These are phyloP conservation scores for Anguilla marmorata DNA, from an alignment of 2,797 vertebrate species.

Conservation along the genomic window DNA sequence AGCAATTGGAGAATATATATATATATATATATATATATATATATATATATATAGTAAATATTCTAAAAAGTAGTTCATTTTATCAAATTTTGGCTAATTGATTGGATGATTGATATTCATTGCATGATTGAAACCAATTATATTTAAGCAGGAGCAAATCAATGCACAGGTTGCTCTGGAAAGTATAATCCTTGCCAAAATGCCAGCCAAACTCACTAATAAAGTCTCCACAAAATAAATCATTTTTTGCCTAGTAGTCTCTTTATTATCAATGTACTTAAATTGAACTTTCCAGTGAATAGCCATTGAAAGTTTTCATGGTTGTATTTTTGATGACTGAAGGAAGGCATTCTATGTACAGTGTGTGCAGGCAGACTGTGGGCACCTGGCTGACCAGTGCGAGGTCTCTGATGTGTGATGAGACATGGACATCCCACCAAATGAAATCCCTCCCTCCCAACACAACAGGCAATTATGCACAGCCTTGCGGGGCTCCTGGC, in stretches of 20 bases:
- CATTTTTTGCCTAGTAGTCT: background rate
- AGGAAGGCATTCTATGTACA: background rate
- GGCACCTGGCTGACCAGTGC: background rate
- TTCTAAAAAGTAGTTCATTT: too few relatives aligned
- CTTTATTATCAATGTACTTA: background rate
- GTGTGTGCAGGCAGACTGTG: background rate
- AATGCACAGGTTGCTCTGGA: too few relatives aligned
- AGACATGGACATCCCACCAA: background rate
- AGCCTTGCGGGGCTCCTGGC: background rate
- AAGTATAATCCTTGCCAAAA: too few relatives aligned
- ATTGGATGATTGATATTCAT: too few relatives aligned
- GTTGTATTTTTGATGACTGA: background rate
- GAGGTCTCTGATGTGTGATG: background rate
- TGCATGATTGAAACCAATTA: too few relatives aligned
- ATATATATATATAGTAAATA: too few relatives aligned
- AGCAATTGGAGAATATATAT: too few relatives aligned
- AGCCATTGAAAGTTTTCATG: background rate
- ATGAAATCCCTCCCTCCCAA: background rate
- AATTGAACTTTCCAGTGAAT: background rate
- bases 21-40: too few relatives aligned
- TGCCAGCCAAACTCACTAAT: background rate
- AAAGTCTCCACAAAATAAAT: background rate
- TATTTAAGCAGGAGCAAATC: too few relatives aligned
- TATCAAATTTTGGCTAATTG: too few relatives aligned
- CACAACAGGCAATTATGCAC: background rate